phyloP scores from a whole-genome alignment of 1,140 invertebrate species.

The Caenorhabditis remanei region DNA sequence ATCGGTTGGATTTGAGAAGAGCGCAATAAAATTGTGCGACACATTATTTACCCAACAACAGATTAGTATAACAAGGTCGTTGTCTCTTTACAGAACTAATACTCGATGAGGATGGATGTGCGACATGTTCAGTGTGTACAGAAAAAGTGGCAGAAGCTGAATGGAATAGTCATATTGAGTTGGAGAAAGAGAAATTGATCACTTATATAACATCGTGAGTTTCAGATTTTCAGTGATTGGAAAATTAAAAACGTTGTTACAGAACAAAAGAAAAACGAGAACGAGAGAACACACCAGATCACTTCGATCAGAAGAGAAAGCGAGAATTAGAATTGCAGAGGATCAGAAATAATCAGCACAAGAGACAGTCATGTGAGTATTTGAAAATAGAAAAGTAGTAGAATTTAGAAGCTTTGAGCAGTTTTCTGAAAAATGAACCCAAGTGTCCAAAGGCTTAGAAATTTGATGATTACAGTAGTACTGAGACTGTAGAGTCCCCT shows the following conservation, averaged over 20 bases:
- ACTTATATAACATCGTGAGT: slow-evolving; percentile 41
- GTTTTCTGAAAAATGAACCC: too few relatives aligned
- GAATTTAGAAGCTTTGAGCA: too few relatives aligned
- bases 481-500: too few relatives aligned
- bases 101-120: slow-evolving; percentile 49
- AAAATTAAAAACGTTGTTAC: not conserved
- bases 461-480: too few relatives aligned
- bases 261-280: slow-evolving; percentile 45
- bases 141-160: slow-evolving; percentile 41
- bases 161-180: slow-evolving; percentile 44
- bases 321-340: slow-evolving; percentile 29
- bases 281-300: slow-evolving; percentile 42
- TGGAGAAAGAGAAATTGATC: slow-evolving; percentile 40
- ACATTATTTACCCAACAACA: slow-evolving; percentile 35
- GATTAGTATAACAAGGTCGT: slow-evolving; percentile 21
- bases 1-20: too few relatives aligned
- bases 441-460: too few relatives aligned
- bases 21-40: slow-evolving; percentile 48
- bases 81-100: slow-evolving; percentile 28
- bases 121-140: slow-evolving; percentile 39
- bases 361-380: slow-evolving; percentile 49
- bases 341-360: slow-evolving; percentile 41
- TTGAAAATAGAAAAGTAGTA: too few relatives aligned
- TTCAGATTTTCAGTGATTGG: not conserved
- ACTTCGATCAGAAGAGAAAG: slow-evolving; percentile 44